These are phyloP conservation scores for Myxocyprinus asiaticus DNA, from an alignment of 2,113 vertebrate genomes.

Conservation along the genomic window DNA sequence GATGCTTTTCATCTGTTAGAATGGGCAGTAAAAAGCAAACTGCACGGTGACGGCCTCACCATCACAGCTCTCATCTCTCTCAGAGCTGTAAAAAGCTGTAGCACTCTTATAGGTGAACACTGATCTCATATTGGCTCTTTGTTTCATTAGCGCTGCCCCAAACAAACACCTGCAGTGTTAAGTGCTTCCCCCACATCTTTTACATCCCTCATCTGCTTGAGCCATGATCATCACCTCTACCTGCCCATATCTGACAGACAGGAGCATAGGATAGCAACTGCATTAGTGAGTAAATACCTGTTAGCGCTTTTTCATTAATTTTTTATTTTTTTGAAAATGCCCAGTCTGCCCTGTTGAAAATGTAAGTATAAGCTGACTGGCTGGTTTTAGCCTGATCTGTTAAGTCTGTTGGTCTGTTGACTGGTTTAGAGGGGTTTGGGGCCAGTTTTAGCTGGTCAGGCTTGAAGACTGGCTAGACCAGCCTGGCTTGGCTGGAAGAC, in stretches of 20 bases:
- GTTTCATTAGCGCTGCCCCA: conserved; percentile 47
- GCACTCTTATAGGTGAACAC: conserved; percentile 42
- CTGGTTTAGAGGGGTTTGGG: too few species aligned
- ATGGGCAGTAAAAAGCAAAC: conserved; percentile 66
- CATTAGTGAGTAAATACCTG: background rate
- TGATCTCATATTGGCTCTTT: conserved; percentile 46
- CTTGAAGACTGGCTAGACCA: too few species aligned
- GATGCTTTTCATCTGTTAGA: conserved; percentile 70
- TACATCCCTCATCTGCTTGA: conserved; percentile 7
- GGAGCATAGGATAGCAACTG: background rate
- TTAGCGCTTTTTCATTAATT: background rate
- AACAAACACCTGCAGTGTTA: conserved; percentile 47
- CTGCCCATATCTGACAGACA: background rate
- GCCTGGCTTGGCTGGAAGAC: too few species aligned
- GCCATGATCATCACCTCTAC: conserved; percentile 10
- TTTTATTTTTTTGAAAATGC: too few species aligned
- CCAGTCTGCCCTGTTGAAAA: too few species aligned
- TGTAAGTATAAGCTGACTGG: too few species aligned
- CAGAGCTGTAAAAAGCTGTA: conserved; percentile 41
- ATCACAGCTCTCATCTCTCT: conserved; percentile 52
- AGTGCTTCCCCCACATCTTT: conserved; percentile 2
- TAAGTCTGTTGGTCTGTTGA: too few species aligned
- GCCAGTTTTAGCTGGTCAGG: too few species aligned
- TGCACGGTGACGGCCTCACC: conserved; percentile 51
- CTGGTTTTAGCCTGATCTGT: too few species aligned